phyloP scores from a whole-genome alignment of 1,140 invertebrate species.

The Drosophila grimshawi region DNA sequence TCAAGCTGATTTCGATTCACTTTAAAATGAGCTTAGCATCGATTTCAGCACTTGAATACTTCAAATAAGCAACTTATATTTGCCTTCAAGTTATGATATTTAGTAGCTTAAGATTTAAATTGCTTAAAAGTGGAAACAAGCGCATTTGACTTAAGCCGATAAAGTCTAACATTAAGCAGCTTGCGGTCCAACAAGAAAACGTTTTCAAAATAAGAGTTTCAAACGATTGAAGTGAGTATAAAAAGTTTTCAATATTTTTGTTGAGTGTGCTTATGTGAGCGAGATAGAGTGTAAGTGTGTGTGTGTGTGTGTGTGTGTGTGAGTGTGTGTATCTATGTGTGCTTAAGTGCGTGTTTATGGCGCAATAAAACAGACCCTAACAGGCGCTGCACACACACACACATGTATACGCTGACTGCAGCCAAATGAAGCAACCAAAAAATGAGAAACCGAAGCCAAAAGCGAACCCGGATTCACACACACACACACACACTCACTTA shows the following conservation, averaged over 20 bases:
- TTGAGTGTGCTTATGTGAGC: background rate
- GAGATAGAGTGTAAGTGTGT: background rate
- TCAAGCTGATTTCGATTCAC: too few relatives aligned
- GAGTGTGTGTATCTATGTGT: conserved; percentile 51
- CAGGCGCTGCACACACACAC: conserved; percentile 52
- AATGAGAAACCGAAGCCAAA: conserved; percentile 35
- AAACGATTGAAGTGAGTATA: too few relatives aligned
- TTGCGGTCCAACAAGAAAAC: too few relatives aligned
- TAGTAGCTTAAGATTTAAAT: too few relatives aligned
- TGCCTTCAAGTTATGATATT: too few relatives aligned
- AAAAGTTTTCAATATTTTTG: background rate
- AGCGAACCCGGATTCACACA: conserved; percentile 28
- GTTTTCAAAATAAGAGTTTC: too few relatives aligned
- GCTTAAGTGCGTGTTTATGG: conserved; percentile 81
- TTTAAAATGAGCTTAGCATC: too few relatives aligned
- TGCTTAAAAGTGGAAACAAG: too few relatives aligned
- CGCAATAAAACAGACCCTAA: conserved; percentile 81
- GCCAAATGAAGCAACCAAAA: conserved; percentile 75
- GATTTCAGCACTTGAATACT: too few relatives aligned
- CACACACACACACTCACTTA: background rate
- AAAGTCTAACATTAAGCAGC: too few relatives aligned
- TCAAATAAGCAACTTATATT: too few relatives aligned
- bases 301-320: conserved; percentile 34
- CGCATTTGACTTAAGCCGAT: too few relatives aligned
- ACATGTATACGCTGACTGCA: conserved; percentile 41